A percentile compares a stretch with the other conserved stretches of the same genome.
Evolutionary conservation across 2,113 vertebrate species (phyloP).

Genomic region (Agapornis roseicollis): DNA sequence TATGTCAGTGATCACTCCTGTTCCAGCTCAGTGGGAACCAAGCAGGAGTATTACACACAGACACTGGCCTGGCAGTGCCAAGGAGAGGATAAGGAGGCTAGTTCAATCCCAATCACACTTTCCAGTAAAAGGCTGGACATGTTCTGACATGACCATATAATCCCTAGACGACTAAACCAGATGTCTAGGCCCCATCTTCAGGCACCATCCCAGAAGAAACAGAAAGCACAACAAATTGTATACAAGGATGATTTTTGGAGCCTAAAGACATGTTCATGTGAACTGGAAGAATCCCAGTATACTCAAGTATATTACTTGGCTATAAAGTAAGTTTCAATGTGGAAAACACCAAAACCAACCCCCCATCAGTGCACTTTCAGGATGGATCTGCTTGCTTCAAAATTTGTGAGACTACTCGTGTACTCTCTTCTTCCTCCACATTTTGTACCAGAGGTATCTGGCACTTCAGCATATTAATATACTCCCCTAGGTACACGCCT

Average conservation of each 20-base stretch:
- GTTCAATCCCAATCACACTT: slow-evolving; percentile 9
- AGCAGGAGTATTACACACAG: neutral
- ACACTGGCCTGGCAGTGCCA: neutral
- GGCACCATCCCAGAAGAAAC: neutral
- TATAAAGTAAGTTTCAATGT: neutral
- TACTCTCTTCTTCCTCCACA: neutral
- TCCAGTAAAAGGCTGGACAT: slow-evolving; percentile 22
- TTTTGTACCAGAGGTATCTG: neutral
- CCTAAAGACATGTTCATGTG: neutral
- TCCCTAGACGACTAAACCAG: slow-evolving; percentile 30
- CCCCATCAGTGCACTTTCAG: neutral
- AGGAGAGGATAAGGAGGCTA: neutral
- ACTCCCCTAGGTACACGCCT: neutral
- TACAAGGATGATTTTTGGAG: neutral
- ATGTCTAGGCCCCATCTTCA: slow-evolving; percentile 38
- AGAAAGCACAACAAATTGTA: neutral
- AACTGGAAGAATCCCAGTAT: neutral
- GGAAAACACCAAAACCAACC: neutral
- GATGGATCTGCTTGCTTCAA: neutral
- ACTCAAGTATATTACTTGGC: neutral
- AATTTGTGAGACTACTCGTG: neutral
- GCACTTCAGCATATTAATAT: neutral
- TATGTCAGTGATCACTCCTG: neutral
- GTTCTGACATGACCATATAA: slow-evolving; percentile 51
- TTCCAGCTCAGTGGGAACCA: neutral